A percentile compares a stretch with the other conserved stretches of the same genome.
Conservation (phyloP, 2,113 vertebrate species). For the Poecilia latipinna region DNA sequence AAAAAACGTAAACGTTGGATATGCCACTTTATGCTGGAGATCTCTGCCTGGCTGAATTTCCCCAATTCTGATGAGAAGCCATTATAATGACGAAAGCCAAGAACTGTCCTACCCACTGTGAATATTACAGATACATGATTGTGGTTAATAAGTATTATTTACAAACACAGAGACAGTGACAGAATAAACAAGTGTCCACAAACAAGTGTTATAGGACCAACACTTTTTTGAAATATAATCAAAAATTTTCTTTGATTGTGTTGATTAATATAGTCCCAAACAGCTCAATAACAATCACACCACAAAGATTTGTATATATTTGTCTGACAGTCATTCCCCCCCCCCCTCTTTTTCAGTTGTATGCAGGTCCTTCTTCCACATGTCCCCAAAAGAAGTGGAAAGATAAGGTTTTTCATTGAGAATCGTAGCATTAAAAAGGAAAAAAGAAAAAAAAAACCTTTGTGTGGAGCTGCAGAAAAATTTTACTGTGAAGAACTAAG, state of each 20-base stretch:
- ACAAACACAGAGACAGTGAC: slow-evolving; percentile 96
- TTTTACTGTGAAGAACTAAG: slow-evolving; percentile 84
- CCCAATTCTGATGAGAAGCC: slow-evolving; percentile 60
- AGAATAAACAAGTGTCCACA: slow-evolving; percentile 94
- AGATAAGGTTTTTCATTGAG: slow-evolving; percentile 52
- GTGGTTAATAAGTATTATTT: slow-evolving; percentile 97
- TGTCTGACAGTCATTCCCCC: slow-evolving; percentile 83
- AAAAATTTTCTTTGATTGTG: slow-evolving; percentile 86
- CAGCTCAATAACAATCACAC: slow-evolving; percentile 93
- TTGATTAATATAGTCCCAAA: slow-evolving; percentile 94
- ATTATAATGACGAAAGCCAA: slow-evolving; percentile 75
- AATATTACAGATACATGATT: slow-evolving; percentile 93
- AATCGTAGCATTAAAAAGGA: slow-evolving; percentile 28
- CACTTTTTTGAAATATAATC: slow-evolving; percentile 86
- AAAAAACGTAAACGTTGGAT: no score
- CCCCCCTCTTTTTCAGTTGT: slow-evolving; percentile 52
- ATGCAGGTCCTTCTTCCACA: slow-evolving; percentile 35
- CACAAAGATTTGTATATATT: slow-evolving; percentile 92
- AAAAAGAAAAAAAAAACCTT: slow-evolving; percentile 31
- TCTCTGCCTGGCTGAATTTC: slow-evolving; percentile 58
- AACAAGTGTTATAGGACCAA: slow-evolving; percentile 92
- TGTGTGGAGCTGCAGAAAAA: slow-evolving; percentile 81
- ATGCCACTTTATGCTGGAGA: slow-evolving; percentile 40
- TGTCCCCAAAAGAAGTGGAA: slow-evolving; percentile 55
- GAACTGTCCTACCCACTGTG: slow-evolving; percentile 87